Base-by-base conservation (phyloP, 2,797 vertebrate genomes). In the Hephaestus fuliginosus region DNA sequence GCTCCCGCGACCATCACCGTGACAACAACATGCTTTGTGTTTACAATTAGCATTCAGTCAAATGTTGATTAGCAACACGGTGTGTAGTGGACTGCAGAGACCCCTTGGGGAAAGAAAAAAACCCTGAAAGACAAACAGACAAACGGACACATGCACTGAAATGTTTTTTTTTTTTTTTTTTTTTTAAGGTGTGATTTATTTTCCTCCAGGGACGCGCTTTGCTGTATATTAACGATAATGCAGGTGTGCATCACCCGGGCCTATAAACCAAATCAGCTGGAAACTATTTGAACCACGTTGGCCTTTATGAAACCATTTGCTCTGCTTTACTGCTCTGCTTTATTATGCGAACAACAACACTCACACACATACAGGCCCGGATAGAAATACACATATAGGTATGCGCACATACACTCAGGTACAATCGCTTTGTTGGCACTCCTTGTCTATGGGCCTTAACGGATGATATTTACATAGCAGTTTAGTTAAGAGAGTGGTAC, bases 381-480 rank as follows among this genome's bases (percentile, higher is more conserved):
- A 25, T 6, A 64, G 46, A n/a, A 57, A 39, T 72, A 52, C 65
- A 18, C 41, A 49, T 7, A 17, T 5, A 53, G 28, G 13, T 6
- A 30, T 7, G 0, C 25, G n/a, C 41, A 78, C 60, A 48, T 28
- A 65, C 61, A 33, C 52, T 14, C 9, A 41, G 33, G 43, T 51
- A 55, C 33, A 84, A 22, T 61, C 14, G 5, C 55, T 53, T 70
- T 30, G 51, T 60, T 77, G 57, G 48, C 81, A 43, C 55, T 33
- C 49, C 69, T 60, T 86, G 64, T 72, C 74, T 75, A 17, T 28
- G 55, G 73, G 79, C 76, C 71, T 20, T 86, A 91, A 89, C 46
- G 25, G 63, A 92, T 91, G 71, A 75, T 89, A 91, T 93, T 92
- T 91, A 88, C 89, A 87, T 81, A 83, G 84, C 80, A 22, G 84